A percentile compares a stretch with the other conserved stretches of the same genome.
These are phyloP conservation scores for Cepaea hortensis DNA, from an alignment of 2,888 invertebrate genomes.

Conservation along the genomic window DNA sequence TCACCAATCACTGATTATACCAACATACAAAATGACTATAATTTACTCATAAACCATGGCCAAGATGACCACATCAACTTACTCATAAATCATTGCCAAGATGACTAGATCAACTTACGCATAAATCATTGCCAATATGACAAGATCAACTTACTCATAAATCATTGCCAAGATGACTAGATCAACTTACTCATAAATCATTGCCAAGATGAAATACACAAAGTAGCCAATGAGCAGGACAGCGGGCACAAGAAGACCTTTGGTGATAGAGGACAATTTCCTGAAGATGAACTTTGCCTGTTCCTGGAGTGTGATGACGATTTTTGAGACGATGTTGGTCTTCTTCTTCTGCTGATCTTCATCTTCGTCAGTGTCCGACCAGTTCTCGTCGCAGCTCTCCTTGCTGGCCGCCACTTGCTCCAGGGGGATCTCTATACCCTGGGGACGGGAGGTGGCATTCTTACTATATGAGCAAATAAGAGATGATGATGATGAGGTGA, in stretches of 20 bases:
- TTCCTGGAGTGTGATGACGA: constrained; percentile 26
- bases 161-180: too few species aligned
- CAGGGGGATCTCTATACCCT: not conserved
- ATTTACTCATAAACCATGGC: too few species aligned
- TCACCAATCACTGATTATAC: too few species aligned
- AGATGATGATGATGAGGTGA: too few species aligned
- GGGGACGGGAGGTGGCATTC: not conserved
- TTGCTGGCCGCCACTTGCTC: not conserved
- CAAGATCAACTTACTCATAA: too few species aligned
- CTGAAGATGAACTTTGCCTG: not conserved
- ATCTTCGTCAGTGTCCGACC: constrained; percentile 32
- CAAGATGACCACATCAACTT: too few species aligned
- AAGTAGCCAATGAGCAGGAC: constrained; percentile 54
- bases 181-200: constrained; percentile 54
- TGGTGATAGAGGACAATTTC: not conserved
- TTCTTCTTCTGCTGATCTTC: constrained; percentile 17
- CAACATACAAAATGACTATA: too few species aligned
- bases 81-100: too few species aligned
- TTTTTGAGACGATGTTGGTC: constrained; percentile 16
- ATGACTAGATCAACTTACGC: too few species aligned
- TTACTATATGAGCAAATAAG: not conserved
- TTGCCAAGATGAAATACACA: constrained; percentile 62
- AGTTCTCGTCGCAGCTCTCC: constrained; percentile 5
- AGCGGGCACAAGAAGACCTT: constrained; percentile 32
- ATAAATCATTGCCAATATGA: too few species aligned